phyloP scores from a whole-genome alignment of 2,797 vertebrate species.

The Luscinia megarhynchos region DNA sequence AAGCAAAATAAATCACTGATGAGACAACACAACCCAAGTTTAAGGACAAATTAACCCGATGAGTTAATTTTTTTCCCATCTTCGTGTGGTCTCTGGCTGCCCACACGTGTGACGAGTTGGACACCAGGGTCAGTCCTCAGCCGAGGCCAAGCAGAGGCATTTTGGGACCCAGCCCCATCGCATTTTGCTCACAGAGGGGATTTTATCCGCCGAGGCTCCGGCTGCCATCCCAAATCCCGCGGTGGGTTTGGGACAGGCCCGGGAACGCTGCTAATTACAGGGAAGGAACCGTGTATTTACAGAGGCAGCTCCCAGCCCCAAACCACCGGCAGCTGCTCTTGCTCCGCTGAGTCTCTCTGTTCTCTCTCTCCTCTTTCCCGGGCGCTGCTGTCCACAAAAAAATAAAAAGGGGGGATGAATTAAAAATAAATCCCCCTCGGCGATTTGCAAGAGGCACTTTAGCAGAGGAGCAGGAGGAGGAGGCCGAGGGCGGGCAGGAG shows the following conservation, averaged over 20 bases:
- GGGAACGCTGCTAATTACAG: slow-evolving; percentile 32
- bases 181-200: background rate
- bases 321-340: slow-evolving; percentile 20
- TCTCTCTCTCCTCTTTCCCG: slow-evolving; percentile 8
- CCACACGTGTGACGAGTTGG: background rate
- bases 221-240: background rate
- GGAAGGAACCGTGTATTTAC: slow-evolving; percentile 41
- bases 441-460: background rate
- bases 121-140: background rate
- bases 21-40: background rate
- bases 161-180: background rate
- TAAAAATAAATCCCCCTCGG: slow-evolving; percentile 26
- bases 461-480: slow-evolving; percentile 42
- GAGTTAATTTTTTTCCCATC: background rate
- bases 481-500: slow-evolving; percentile 19
- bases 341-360: slow-evolving; percentile 37
- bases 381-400: background rate
- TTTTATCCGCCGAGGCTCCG: background rate
- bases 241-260: background rate
- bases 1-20: background rate
- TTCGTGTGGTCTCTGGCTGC: background rate
- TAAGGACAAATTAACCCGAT: background rate
- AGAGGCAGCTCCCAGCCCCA: slow-evolving; percentile 44
- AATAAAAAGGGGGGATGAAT: background rate
- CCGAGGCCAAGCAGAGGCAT: background rate